Conservation (phyloP, 2,797 vertebrate genomes). For the Aulostomus chinensis region DNA sequence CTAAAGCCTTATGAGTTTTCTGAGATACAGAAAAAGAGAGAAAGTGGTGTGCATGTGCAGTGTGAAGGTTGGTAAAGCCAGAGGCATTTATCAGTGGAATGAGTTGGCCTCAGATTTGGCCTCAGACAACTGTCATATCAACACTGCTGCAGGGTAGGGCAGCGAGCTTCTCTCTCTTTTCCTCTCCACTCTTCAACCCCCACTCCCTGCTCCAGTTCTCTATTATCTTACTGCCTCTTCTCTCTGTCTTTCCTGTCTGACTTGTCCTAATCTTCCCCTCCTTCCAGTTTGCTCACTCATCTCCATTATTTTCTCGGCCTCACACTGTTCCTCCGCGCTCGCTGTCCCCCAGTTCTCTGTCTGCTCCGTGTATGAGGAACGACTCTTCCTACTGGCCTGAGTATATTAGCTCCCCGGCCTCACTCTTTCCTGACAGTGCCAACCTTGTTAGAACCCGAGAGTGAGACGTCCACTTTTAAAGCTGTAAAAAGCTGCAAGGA, state of each 20-base stretch:
- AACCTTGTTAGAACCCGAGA: conserved; percentile 76
- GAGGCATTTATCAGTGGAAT: conserved; percentile 68
- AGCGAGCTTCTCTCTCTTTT: conserved; percentile 33
- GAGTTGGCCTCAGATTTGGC: conserved; percentile 67
- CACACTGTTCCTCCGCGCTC: conserved; percentile 29
- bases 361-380: conserved; percentile 62
- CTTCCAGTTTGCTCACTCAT: conserved; percentile 28
- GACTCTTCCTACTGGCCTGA: conserved; percentile 61
- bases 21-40: conserved; percentile 11
- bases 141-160: conserved; percentile 53
- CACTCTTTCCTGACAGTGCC: conserved; percentile 70
- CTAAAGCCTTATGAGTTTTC: conserved; percentile 19
- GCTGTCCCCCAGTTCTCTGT: conserved; percentile 22
- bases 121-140: conserved; percentile 64
- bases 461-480: conserved; percentile 70
- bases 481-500: conserved; percentile 50
- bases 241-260: conserved; percentile 45
- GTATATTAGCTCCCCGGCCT: conserved; percentile 66
- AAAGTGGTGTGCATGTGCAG: conserved; percentile 20
- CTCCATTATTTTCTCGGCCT: conserved; percentile 45
- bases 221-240: conserved; percentile 50
- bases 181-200: conserved; percentile 22
- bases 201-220: conserved; percentile 47
- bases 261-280: conserved; percentile 50
- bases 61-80: conserved; percentile 63